A percentile compares a stretch with the other conserved stretches of the same genome.
Conservation (phyloP, 2,888 invertebrate species). For the Neoascia interrupta region DNA sequence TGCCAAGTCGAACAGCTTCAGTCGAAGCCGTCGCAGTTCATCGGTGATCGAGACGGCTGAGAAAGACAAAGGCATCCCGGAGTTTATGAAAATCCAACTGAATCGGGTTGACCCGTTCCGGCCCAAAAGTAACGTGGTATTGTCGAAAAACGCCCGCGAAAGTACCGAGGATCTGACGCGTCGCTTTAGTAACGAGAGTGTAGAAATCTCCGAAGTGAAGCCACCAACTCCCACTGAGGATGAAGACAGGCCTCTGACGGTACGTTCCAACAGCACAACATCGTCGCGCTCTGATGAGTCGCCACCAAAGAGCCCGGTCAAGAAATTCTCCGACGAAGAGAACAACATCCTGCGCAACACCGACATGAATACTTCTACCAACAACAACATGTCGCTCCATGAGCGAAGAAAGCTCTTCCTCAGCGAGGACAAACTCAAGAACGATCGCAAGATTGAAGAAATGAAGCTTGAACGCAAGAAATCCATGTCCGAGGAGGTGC, state of each 20-base stretch:
- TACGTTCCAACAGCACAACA: conserved; percentile 50
- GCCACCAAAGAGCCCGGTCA: conserved; percentile 64
- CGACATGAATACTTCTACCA: conserved; percentile 49
- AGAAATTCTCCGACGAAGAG: conserved; percentile 72
- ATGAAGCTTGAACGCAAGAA: conserved; percentile 76
- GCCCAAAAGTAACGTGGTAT: conserved; percentile 83
- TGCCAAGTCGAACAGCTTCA: conserved; percentile 68
- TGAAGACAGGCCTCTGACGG: conserved; percentile 41
- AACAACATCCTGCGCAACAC: conserved; percentile 64
- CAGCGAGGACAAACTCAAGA: conserved; percentile 75
- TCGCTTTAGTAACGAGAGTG: conserved; percentile 80
- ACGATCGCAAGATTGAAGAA: conserved; percentile 75
- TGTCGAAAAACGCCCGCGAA: conserved; percentile 82
- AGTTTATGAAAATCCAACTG: conserved; percentile 86
- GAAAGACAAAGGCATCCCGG: conserved; percentile 80
- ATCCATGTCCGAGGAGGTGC: conserved; percentile 74
- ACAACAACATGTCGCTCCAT: conserved; percentile 73
- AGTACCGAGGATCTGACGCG: conserved; percentile 76
- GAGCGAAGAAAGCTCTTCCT: conserved; percentile 77
- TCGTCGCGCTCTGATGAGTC: conserved; percentile 61
- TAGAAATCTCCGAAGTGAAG: conserved; percentile 77
- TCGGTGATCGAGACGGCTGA: conserved; percentile 70
- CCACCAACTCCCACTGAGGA: conserved; percentile 72
- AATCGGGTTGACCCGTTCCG: conserved; percentile 85
- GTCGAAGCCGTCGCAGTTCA: conserved; percentile 72